Evolutionary conservation across 30 jellyfish, hydroid and myxozoan species (phyloP).

Genomic region (Hydra vulgaris): DNA sequence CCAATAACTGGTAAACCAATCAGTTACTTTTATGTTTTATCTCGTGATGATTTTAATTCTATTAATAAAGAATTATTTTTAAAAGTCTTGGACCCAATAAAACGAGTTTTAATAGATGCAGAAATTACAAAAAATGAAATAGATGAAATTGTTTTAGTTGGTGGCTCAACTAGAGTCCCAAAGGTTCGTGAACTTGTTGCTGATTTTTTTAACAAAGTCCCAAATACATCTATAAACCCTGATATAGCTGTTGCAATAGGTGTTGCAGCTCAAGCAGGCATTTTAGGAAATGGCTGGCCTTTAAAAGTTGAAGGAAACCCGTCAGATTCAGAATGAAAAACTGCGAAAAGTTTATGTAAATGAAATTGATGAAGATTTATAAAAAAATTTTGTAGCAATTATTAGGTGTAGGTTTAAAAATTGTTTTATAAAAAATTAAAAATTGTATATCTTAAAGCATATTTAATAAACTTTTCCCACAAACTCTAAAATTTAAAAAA

Average conservation of each 20-base stretch:
- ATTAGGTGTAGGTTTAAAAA: neutral
- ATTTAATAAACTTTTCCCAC: no score
- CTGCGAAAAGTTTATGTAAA: constrained; percentile 29
- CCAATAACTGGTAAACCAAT: constrained; percentile 19
- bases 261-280: constrained; percentile 89
- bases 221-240: constrained; percentile 76
- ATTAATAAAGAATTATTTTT: constrained; percentile 34
- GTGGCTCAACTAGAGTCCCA: constrained; percentile 90
- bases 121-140: constrained; percentile 40
- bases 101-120: constrained; percentile 61
- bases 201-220: constrained; percentile 51
- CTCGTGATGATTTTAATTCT: constrained; percentile 43
- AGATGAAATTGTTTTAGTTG: constrained; percentile 84
- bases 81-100: constrained; percentile 51
- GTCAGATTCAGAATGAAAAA: constrained; percentile 53
- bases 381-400: no score
- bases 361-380: constrained; percentile 37
- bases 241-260: constrained; percentile 87
- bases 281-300: constrained; percentile 83
- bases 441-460: no score
- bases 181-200: constrained; percentile 55
- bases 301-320: constrained; percentile 75
- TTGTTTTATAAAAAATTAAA: no score
- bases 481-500: no score
- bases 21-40: constrained; percentile 10